phyloP scores from a whole-genome alignment of 2,888 invertebrate genomes.

The Pseudococcus longispinus region DNA sequence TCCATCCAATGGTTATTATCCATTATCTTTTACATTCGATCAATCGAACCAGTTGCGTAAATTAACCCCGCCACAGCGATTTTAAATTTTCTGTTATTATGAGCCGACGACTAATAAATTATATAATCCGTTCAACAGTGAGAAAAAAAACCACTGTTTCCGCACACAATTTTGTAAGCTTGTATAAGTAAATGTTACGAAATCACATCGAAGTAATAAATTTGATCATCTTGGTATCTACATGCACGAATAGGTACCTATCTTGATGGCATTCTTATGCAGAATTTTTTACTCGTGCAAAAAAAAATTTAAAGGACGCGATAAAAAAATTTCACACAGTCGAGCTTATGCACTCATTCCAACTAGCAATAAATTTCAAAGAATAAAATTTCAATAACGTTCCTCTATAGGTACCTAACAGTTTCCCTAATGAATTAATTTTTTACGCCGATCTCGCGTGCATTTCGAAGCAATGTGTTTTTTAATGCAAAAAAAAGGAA shows the following conservation, averaged over 20 bases:
- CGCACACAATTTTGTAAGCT: background rate
- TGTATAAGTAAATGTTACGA: background rate
- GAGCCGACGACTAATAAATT: background rate
- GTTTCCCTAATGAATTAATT: background rate
- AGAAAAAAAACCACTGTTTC: conserved; percentile 6
- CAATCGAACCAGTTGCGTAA: background rate
- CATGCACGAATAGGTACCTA: background rate
- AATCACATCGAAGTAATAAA: background rate
- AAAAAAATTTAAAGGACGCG: background rate
- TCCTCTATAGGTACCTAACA: background rate
- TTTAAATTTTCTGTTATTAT: background rate
- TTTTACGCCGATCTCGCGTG: background rate
- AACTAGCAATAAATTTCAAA: background rate
- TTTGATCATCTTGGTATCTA: background rate
- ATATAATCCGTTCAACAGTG: background rate
- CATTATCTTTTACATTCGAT: background rate
- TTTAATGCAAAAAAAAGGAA: background rate
- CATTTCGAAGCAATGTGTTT: background rate
- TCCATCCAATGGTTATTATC: background rate
- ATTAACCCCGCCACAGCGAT: background rate
- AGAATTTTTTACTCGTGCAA: background rate
- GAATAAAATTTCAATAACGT: background rate
- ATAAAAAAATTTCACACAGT: background rate
- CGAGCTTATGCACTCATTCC: background rate
- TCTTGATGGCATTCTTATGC: background rate